Base-by-base conservation (phyloP, 2,113 vertebrate genomes). In the Cynopterus brachyotis region DNA sequence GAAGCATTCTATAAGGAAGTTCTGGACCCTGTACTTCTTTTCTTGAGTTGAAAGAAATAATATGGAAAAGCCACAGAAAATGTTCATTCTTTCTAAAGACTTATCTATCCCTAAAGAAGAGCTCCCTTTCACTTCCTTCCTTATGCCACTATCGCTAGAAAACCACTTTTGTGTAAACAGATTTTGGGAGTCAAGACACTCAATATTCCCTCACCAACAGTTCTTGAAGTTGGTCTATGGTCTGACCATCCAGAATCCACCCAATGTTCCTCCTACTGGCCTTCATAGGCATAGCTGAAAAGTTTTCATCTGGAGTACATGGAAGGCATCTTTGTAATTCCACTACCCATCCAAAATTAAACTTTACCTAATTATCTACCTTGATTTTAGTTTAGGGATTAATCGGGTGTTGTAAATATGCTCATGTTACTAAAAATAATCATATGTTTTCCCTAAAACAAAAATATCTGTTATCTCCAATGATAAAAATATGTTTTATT, bases 401-500 rank as follows among this genome's bases (percentile, higher is more conserved):
- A 93, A 40, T 47, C 55, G 32, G 28, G 26, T 76, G 7, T 47
- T 85, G n/a, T 15, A 30, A 95, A 57, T 28, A 85, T 15, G 32
- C 19, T 66, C 30, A 64, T 16, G 2, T 62, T 69, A 64, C 35
- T 45, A 19, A 60, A 82, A 84, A 47, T 12, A 37, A 89, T 53
- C 37, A 45, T 28, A 22, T 64, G 15, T 37, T 50, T 62, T 55
- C 32, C 64, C 75, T 50, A 62, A 91, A 91, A 88, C 64, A 96
- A 88, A 96, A 66, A 70, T 9, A 35, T 67, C 95, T 83, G 96
- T 83, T 79, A 89, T 50, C 28, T 60, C 22, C 42, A 75, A 62
- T 95, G 57, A 40, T 0, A 96, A 97, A 98, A 95, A 60, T 87
- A 87, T 79, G 79, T 98, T 98, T 98, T 97, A 97, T 95, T 97